Evolutionary conservation across 1,140 invertebrate species (phyloP), one percentile per base, ranked within the genome.

Genomic region (Sipha flava): DNA sequence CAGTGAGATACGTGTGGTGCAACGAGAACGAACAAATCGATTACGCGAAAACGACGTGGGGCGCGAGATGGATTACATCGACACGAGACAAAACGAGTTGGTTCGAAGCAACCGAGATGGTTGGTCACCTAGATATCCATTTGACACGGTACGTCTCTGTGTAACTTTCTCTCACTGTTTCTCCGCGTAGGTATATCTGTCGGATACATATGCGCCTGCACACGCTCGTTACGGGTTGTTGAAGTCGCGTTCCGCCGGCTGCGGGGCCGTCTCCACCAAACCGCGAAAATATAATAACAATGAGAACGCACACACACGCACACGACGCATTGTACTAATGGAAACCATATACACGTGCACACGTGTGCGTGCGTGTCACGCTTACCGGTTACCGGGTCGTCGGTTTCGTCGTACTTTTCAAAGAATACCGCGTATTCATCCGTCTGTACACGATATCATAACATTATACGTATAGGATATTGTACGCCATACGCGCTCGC

Each of bases 261-360:
- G 64, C 62, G 34, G n/a, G 12, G 14, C 62, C 62, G 62, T 43
- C 37, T 34, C 26, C 64, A 43, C 9, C 37, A 26, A 66, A 66
- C 37, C 64, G 64, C 64, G 64, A 66, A 66, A 66, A 66, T 66
- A 43, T 66, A 66, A 66, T 66, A 43, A 66, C 64, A 43, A 18
- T 16, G n/a, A n/a, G n/a, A n/a, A 10, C 31, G 6, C 31, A n/a
- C n/a, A 12, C 34, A n/a, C n/a, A n/a, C n/a, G n/a, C n/a, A n/a
- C n/a, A n/a, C n/a, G n/a, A n/a, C n/a, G n/a, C 3, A 18, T 29
- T n/a, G 9, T 31, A 1, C 31, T n/a, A 34, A 59, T 5, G 59
- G 31, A 64, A 64, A 66, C 64, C 21, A n/a, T n/a, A n/a, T n/a
- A n/a, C n/a, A n/a, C n/a, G n/a, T 18, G 34, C 5, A 43, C 64